phyloP scores from a whole-genome alignment of 1,140 invertebrate species.

The Bombus balteatus region DNA sequence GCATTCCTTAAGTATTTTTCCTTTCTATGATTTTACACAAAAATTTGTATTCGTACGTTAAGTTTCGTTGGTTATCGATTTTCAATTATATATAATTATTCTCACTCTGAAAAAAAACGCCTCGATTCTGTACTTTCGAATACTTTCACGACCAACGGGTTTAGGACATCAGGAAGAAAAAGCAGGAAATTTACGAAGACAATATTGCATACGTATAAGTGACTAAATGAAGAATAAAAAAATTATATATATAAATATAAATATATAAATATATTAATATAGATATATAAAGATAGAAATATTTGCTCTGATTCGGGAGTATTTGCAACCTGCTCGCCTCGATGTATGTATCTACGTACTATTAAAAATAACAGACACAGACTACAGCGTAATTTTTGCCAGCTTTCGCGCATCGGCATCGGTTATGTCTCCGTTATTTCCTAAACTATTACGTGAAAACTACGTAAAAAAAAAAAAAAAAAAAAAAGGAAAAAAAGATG shows the following conservation, averaged over 20 bases:
- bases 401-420: conserved; percentile 64
- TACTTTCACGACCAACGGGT: conserved; percentile 56
- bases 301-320: conserved; percentile 65
- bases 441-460: conserved; percentile 55
- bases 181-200: conserved; percentile 66
- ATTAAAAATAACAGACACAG: conserved; percentile 48
- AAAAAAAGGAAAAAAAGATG: background rate
- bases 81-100: background rate
- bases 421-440: conserved; percentile 63
- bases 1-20: conserved; percentile 9
- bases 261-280: conserved; percentile 48
- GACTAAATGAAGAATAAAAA: conserved; percentile 54
- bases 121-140: conserved; percentile 49
- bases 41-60: conserved; percentile 9
- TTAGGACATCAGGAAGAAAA: conserved; percentile 57
- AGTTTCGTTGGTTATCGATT: conserved; percentile 8
- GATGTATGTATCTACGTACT: conserved; percentile 64
- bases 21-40: conserved; percentile 7
- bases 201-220: conserved; percentile 67
- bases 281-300: conserved; percentile 55
- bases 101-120: background rate
- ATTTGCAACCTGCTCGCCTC: conserved; percentile 67
- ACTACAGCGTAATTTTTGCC: conserved; percentile 52
- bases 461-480: conserved; percentile 31
- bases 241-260: conserved; percentile 50